These are phyloP conservation scores for Cebus imitator DNA, from an alignment of 2,113 vertebrate genomes.

Conservation along the genomic window DNA sequence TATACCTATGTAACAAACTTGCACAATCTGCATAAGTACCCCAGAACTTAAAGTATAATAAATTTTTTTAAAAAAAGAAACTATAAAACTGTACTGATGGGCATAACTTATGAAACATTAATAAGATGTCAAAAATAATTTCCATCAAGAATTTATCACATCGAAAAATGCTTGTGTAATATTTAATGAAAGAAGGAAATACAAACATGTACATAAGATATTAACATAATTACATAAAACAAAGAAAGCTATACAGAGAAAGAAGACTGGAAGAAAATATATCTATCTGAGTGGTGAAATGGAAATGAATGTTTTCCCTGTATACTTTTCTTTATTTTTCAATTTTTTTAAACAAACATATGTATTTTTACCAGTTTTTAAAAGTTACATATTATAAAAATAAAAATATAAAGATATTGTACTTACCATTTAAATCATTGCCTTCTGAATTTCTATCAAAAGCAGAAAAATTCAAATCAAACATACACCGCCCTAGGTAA, in stretches of 20 bases:
- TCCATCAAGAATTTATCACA: conserved; percentile 54
- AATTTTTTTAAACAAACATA: neutral
- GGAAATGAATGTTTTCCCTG: neutral
- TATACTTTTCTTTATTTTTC: neutral
- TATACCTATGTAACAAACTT: no score
- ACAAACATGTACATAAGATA: neutral
- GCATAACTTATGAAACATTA: conserved; percentile 60
- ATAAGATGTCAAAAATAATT: conserved; percentile 3
- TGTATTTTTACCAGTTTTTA: neutral
- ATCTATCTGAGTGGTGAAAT: rapidly evolving
- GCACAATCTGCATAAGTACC: no score
- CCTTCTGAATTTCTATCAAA: conserved; percentile 26
- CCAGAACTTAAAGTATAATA: no score
- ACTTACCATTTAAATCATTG: conserved; percentile 72
- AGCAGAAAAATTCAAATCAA: conserved; percentile 80
- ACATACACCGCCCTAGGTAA: conserved; percentile 88
- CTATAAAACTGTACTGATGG: neutral
- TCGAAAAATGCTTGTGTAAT: neutral
- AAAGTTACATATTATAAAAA: neutral
- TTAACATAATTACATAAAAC: neutral
- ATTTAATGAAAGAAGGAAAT: neutral
- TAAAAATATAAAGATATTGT: neutral
- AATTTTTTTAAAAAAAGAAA: neutral
- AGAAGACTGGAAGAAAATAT: neutral
- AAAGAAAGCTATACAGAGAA: neutral